Evolutionary conservation across 2,113 vertebrate genomes (phyloP).

Genomic region (Erpornis zantholeuca): DNA sequence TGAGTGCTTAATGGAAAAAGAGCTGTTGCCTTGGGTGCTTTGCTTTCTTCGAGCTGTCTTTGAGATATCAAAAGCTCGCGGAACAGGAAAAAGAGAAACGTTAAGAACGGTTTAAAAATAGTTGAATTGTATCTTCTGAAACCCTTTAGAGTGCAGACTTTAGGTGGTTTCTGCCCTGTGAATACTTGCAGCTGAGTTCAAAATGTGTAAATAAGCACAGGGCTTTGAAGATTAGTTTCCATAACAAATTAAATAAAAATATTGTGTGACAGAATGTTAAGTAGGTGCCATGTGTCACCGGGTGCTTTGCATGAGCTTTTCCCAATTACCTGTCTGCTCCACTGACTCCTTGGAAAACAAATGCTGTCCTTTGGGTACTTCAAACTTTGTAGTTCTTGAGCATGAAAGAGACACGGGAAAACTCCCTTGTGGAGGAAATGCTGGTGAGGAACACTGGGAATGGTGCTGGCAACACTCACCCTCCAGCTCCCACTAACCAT

Average conservation of each 20-base stretch:
- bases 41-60: not conserved
- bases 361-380: not conserved
- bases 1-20: not conserved
- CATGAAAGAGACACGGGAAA: no score
- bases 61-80: not conserved
- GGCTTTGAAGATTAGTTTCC: conserved; percentile 38
- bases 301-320: not conserved
- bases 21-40: conserved; percentile 5
- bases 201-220: not conserved
- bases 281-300: not conserved
- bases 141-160: not conserved
- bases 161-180: not conserved
- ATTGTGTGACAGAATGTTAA: not conserved
- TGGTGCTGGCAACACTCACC: not conserved
- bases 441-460: not conserved
- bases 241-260: not conserved
- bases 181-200: conserved; percentile 9
- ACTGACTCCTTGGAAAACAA: not conserved
- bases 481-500: not conserved
- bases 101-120: conserved; percentile 24
- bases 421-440: not conserved
- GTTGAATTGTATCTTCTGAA: not conserved
- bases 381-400: not conserved
- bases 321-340: not conserved
- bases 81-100: conserved; percentile 20